Percentiles rank a stretch among this genome's conserved stretches.
These are phyloP conservation scores for Falco biarmicus DNA, from an alignment of 2,797 vertebrate species.

Conservation along the genomic window DNA sequence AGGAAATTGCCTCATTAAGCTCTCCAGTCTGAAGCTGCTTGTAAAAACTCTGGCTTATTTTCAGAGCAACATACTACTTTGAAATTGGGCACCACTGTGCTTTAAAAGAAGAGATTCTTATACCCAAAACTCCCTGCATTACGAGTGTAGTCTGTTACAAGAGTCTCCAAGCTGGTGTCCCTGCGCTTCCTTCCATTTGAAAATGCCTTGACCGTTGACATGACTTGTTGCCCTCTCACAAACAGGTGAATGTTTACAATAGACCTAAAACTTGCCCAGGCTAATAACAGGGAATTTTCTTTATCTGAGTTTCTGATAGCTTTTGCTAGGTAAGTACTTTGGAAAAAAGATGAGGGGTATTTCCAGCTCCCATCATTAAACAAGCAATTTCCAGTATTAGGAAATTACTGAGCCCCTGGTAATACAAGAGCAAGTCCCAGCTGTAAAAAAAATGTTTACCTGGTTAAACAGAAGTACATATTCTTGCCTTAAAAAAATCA, in stretches of 20 bases:
- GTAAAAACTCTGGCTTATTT: background rate
- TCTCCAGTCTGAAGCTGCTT: conserved; percentile 15
- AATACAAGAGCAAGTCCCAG: background rate
- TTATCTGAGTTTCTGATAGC: background rate
- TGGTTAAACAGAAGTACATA: background rate
- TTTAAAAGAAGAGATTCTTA: conserved; percentile 4
- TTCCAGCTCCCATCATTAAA: background rate
- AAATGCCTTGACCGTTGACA: background rate
- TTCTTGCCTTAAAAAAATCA: background rate
- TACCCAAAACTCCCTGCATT: background rate
- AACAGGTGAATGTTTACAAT: background rate
- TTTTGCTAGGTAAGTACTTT: background rate
- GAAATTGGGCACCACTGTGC: background rate
- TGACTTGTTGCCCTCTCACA: background rate
- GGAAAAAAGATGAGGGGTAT: background rate
- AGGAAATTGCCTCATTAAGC: conserved; percentile 60
- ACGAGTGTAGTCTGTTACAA: background rate
- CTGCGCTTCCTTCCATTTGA: background rate
- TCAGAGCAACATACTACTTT: background rate
- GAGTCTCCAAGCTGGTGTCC: background rate
- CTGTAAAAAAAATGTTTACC: background rate
- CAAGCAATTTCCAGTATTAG: background rate
- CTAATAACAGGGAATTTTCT: background rate
- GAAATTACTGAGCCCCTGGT: background rate
- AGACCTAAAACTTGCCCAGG: background rate